Conservation (phyloP, 2,888 invertebrate species). For the Cryptus armator region DNA sequence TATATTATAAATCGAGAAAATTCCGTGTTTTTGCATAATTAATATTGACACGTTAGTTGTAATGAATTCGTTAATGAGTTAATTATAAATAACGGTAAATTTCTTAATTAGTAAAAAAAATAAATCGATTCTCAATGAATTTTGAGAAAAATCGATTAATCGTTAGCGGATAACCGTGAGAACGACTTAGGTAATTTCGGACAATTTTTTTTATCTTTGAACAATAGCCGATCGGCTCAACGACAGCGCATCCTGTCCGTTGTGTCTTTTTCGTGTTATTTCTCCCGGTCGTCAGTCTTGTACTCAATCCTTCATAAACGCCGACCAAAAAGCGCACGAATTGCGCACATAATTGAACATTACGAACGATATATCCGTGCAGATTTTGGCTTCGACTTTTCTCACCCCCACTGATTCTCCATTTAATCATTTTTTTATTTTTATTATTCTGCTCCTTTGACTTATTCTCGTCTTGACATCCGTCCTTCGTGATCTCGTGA, state of each 20-base stretch:
- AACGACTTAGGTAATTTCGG: slow-evolving; percentile 12
- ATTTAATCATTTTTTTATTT: neutral
- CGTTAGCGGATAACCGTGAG: slow-evolving; percentile 43
- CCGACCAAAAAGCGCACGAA: slow-evolving; percentile 66
- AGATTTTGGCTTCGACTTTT: neutral
- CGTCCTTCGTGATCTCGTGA: slow-evolving; percentile 61
- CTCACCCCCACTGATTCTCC: neutral
- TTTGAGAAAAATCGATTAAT: neutral
- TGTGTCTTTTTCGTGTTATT: slow-evolving; percentile 61
- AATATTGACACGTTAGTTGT: too few species aligned
- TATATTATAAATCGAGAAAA: too few species aligned
- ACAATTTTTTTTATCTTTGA: slow-evolving; percentile 10
- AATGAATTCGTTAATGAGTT: too few species aligned
- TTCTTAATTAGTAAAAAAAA: too few species aligned
- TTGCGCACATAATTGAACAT: slow-evolving; percentile 34
- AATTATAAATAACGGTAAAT: too few species aligned
- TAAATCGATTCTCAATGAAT: neutral
- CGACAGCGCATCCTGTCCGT: slow-evolving; percentile 68
- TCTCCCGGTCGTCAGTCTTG: slow-evolving; percentile 53
- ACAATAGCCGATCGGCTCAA: slow-evolving; percentile 66
- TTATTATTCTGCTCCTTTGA: slow-evolving; percentile 25
- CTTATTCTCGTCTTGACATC: slow-evolving; percentile 46
- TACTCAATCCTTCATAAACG: slow-evolving; percentile 48
- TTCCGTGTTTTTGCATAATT: too few species aligned
- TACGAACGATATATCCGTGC: neutral